phyloP scores from a whole-genome alignment of 2,888 invertebrate genomes.

The Theristus sp. region DNA sequence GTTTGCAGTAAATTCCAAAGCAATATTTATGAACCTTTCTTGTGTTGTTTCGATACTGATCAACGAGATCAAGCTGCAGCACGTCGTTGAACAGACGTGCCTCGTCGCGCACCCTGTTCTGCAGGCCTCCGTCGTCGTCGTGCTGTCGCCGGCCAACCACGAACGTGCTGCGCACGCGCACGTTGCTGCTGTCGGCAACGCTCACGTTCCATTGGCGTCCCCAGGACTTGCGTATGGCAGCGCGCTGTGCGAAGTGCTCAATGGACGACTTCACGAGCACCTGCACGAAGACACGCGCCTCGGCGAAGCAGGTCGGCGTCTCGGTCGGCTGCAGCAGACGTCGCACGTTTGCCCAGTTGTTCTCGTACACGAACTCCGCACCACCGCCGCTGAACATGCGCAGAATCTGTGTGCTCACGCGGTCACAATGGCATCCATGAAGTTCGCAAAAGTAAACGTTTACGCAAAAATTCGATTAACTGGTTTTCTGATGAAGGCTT shows the following conservation, averaged over 20 bases:
- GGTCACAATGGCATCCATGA: too few relatives aligned
- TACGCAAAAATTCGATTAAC: too few relatives aligned
- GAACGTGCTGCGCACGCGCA: neutral
- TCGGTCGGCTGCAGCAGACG: too few relatives aligned
- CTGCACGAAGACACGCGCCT: neutral
- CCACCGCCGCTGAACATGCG: too few relatives aligned
- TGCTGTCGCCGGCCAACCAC: too few relatives aligned
- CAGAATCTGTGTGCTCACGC: too few relatives aligned
- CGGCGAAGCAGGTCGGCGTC: too few relatives aligned
- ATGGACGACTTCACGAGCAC: neutral
- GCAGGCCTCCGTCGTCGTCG: too few relatives aligned
- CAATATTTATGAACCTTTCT: constrained; percentile 11
- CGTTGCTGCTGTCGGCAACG: too few relatives aligned
- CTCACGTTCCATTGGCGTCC: neutral
- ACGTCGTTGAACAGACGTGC: neutral
- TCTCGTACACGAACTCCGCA: neutral
- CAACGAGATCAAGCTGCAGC: neutral
- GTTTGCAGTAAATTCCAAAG: neutral
- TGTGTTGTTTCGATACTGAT: constrained; percentile 18
- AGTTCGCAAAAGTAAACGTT: too few relatives aligned
- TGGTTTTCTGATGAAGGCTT: too few relatives aligned
- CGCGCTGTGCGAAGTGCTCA: neutral
- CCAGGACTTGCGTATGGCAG: neutral
- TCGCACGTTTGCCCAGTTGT: too few relatives aligned
- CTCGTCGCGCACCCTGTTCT: neutral